phyloP scores from a whole-genome alignment of 2,888 invertebrate species.

The Gasteruption jaculator region DNA sequence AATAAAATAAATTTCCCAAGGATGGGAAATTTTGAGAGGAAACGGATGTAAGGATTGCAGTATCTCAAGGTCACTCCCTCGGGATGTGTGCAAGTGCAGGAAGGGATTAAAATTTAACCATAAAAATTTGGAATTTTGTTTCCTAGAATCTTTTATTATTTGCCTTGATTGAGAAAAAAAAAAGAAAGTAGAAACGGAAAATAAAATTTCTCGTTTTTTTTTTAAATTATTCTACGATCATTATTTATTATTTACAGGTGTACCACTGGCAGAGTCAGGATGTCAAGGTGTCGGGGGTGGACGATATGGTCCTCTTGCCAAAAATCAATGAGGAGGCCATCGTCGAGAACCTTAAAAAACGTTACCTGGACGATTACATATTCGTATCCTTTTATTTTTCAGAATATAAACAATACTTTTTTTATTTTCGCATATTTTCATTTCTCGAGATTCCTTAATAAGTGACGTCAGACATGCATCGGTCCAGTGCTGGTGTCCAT shows the following conservation, averaged over 20 bases:
- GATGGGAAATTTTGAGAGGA: too few relatives aligned
- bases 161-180: too few relatives aligned
- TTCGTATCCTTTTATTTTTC: constrained; percentile 56
- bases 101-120: too few relatives aligned
- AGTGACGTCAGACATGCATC: constrained; percentile 57
- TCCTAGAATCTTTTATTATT: too few relatives aligned
- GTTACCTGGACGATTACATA: constrained; percentile 64
- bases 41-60: too few relatives aligned
- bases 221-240: constrained; percentile 1
- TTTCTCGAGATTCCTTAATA: constrained; percentile 5
- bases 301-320: constrained; percentile 66
- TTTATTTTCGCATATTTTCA: not conserved
- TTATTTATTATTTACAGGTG: constrained; percentile 47
- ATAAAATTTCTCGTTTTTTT: not conserved
- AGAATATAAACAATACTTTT: constrained; percentile 1
- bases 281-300: constrained; percentile 65
- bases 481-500: constrained; percentile 63
- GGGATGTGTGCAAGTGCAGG: too few relatives aligned
- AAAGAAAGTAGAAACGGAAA: too few relatives aligned
- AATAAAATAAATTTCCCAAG: too few relatives aligned
- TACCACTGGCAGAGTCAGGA: constrained; percentile 70
- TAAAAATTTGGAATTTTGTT: too few relatives aligned
- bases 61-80: too few relatives aligned
- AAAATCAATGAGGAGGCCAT: constrained; percentile 62
- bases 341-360: constrained; percentile 63